phyloP scores from a whole-genome alignment of 1,140 invertebrate species.

The Drosophila persimilis region DNA sequence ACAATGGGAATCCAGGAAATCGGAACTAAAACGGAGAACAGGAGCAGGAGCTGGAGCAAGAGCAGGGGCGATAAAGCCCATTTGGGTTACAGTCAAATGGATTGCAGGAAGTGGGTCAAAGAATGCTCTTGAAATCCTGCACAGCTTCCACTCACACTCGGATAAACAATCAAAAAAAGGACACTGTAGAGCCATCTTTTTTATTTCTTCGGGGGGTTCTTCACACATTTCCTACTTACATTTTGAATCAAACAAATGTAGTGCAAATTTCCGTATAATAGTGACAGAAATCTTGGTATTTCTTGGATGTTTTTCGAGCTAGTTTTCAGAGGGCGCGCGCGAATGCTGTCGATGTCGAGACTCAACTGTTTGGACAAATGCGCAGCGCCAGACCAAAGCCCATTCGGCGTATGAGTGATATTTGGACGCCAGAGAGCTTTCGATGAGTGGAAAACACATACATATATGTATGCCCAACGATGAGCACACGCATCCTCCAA shows the following conservation, averaged over 20 bases:
- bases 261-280: not conserved
- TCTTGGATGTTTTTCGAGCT: constrained; percentile 17
- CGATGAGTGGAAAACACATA: constrained; percentile 25
- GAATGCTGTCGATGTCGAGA: constrained; percentile 63
- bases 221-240: constrained; percentile 24
- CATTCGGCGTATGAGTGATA: constrained; percentile 69
- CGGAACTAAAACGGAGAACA: constrained; percentile 11
- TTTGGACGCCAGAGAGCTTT: constrained; percentile 64
- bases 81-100: constrained; percentile 6
- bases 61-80: constrained; percentile 15
- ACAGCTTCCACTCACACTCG: not conserved
- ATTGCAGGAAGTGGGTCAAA: constrained; percentile 53
- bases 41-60: not conserved
- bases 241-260: not conserved
- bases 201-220: not conserved
- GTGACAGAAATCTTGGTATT: constrained; percentile 6
- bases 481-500: constrained; percentile 13
- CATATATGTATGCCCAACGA: not conserved
- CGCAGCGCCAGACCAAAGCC: constrained; percentile 64
- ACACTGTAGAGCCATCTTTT: too few species aligned
- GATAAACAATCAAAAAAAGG: not conserved
- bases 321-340: constrained; percentile 46
- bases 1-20: constrained; percentile 22
- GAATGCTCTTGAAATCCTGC: constrained; percentile 46
- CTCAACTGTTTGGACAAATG: constrained; percentile 76